Evolutionary conservation across 2,888 invertebrate species (phyloP), one percentile per base, ranked within the genome.

Genomic region (Andrena minutula): DNA sequence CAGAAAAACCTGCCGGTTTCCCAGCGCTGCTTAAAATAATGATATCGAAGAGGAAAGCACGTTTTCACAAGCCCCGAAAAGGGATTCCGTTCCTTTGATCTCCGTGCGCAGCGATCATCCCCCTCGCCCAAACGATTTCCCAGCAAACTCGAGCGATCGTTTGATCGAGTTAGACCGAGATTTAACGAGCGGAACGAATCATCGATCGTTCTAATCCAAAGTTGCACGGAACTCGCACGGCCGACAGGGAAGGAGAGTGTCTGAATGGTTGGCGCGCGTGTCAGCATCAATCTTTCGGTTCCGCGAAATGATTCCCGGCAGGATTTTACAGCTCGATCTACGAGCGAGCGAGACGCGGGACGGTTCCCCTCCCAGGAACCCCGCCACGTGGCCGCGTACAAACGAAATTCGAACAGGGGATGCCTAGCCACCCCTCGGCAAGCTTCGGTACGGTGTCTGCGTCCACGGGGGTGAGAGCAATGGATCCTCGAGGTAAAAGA

Each of bases 331-430:
- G 72, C 32, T 26, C 65, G 56, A 16, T 41, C 41, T 16, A 16
- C 41, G 32, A 51, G 49, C 26, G 53, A 66, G 28, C 35, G 28
- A 51, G 32, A 35, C n/a, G 41, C 75, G 51, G 73, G 66, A 60
- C 28, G 41, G 69, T 66, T 81, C 83, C 86, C 89, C 86, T n/a
- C n/a, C 74, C 75, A 81, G 84, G 85, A 86, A 83, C 69, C 72
- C 51, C 12, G 91, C 86, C 91, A 91, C 90, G 91, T 91, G 91
- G 85, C 89, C 71, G 85, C 82, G 83, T 86, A 79, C 77, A 73
- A 88, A 84, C 82, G 83, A 86, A 89, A 87, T 89, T 89, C 83
- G 72, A 76, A 73, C 65, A 12, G 79, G 81, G 74, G 73, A 32
- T 56, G 49, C 41, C n/a, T 53, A 68, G 51, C 32, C 65, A 68